Base-by-base conservation (phyloP, 2,113 vertebrate genomes). In the Dermatemys mawii region DNA sequence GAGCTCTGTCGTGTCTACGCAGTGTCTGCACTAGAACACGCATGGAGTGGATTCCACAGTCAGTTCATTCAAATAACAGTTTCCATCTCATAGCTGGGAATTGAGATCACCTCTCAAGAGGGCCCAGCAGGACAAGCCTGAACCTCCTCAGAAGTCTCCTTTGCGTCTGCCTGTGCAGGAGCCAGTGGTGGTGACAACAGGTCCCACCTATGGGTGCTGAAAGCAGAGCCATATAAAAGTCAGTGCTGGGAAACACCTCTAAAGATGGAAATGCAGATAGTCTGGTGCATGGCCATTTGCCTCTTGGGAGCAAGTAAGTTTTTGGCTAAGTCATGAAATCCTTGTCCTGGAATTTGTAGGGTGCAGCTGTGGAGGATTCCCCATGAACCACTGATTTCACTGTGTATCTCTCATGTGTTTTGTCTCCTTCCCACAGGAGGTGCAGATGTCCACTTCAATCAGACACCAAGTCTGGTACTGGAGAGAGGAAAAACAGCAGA, bases 381-480 rank as follows among this genome's bases (percentile, higher is more conserved):
- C 13, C 22, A 0, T 48, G 11, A 8, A 1, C 17, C 8, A 67
- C 19, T 4, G 22, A 76, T 35, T 9, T 11, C 46, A 29, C 14
- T 54, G 89, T 17, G 63, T 60, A 8, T 49, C 13, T 26, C 63
- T 41, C n/a, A 29, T 26, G 46, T 17, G 10, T 41, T 86, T 60
- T 81, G 17, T 41, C 63, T 83, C 14, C 35, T 81, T 86, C 48
- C 57, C 57, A 46, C 57, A 63, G 54, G 54, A 3, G 46, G 2
- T 48, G 41, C 67, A 63, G 78, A 73, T 78, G 78, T 35, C 11
- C 4, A 49, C 13, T 57, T 95, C 22, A 57, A 8, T 27, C 94
- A 97, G 82, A 76, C 29, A 21, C 93, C 81, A 57, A 19, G 63
- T 57, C 81, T 90, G 48, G 22, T 91, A 50, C 86, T 12, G 73